Evolutionary conservation across 2,888 invertebrate genomes (phyloP).

Genomic region (Tachina grossa): DNA sequence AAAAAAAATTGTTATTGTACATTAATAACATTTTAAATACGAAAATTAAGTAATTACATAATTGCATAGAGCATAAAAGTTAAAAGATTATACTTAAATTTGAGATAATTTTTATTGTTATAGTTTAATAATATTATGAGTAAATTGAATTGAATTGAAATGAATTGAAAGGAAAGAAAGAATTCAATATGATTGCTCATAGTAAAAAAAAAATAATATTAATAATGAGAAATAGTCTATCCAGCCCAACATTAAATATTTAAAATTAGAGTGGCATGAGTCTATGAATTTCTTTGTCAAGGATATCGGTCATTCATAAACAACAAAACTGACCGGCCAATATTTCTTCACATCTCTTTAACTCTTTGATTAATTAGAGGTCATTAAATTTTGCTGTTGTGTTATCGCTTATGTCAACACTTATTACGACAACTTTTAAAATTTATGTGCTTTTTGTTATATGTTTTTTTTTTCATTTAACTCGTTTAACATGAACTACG

Average conservation of each 20-base stretch:
- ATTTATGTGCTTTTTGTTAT: neutral
- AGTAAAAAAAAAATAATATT: neutral
- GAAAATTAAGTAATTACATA: constrained; percentile 40
- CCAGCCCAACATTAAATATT: neutral
- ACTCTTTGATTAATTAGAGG: constrained; percentile 42
- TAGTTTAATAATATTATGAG: neutral
- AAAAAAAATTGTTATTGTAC: constrained; percentile 2
- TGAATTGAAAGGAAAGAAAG: too few relatives aligned
- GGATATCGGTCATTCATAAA: neutral
- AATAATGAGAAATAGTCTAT: neutral
- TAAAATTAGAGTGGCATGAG: neutral
- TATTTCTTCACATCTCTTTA: constrained; percentile 14
- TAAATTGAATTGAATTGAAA: too few relatives aligned
- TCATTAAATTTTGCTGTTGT: constrained; percentile 29
- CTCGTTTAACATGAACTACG: constrained; percentile 70
- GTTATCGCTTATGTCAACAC: constrained; percentile 45
- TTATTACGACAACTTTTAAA: constrained; percentile 39
- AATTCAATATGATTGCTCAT: too few relatives aligned
- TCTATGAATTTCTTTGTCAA: neutral
- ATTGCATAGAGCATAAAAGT: constrained; percentile 11
- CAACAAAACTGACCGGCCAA: neutral
- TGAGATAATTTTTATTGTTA: constrained; percentile 22
- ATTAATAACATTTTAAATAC: neutral
- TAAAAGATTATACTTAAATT: neutral
- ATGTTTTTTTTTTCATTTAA: constrained; percentile 23